Base-by-base conservation (phyloP, 2,888 invertebrate genomes). In the Ormia ochracea region DNA sequence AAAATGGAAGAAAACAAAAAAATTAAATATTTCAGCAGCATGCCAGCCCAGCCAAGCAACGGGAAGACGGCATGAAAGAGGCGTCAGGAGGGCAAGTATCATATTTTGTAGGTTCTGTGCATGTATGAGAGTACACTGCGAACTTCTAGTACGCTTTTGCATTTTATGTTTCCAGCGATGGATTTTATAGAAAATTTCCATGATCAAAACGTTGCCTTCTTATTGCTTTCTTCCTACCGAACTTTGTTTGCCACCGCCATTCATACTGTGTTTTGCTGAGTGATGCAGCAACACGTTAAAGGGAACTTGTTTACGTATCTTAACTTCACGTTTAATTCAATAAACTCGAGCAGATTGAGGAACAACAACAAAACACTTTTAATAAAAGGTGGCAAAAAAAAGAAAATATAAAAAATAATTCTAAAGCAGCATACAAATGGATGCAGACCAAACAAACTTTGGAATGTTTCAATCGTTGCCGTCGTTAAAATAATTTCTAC, bases 391-490 rank as follows among this genome's bases (percentile, higher is more conserved):
- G n/a, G n/a, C 26, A 17, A 3, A 10, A 3, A 7, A 33, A 10
- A 50, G 38, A 14, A 17, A 52, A 31, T 2, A 9, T 3, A 43
- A 23, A 45, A 5, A 23, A 38, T 10, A 52, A 68, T 21, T 43
- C 21, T 9, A n/a, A 38, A 28, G 28, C 26, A 33, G 48, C 14
- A 52, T 2, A 21, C 21, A 52, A 33, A 61, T 50, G 50, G 50
- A 41, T 59, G 31, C 41, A 70, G 52, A 52, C 50, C 36, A 56
- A n/a, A 41, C 31, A 54, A 43, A 52, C 17, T 33, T 72, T 80
- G 66, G 66, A 72, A 56, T 66, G 54, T 75, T 80, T 76, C 80
- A 75, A 54, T 80, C 66, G 68, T 66, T 76, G 66, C 61, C 63
- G 61, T 61, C 65, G 41, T 80, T 70, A 75, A 80, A 63, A 48